Evolutionary conservation across 1,140 invertebrate genomes (phyloP), one percentile per base, ranked within the genome.

Genomic region (Anthonomus grandis): DNA sequence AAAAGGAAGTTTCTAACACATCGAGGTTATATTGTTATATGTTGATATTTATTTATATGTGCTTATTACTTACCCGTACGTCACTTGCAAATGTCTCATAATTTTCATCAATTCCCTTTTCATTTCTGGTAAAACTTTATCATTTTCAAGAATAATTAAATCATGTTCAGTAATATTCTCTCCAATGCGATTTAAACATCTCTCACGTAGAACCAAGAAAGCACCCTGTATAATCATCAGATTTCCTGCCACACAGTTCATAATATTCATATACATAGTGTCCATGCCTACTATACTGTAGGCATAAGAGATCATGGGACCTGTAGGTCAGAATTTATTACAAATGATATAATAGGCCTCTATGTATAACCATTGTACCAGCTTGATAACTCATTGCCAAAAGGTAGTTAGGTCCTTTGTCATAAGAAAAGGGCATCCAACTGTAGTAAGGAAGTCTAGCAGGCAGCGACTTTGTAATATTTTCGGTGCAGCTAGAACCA

Each of bases 221-320:
- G 70, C 70, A 17, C 70, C 68, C 52, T 68, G 62, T 9, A 71
- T 57, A n/a, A 71, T 64, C 5, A 31, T 25, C 27, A 71, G 47
- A 53, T 70, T 66, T 8, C 53, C 59, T 1, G 53, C 64, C 24
- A 65, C 57, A 51, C 63, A 64, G 60, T 71, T 71, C 57, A 71
- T 65, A 21, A 70, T 65, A 46, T 69, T 68, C 67, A 70, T 71
- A 50, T 69, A 69, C 22, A 71, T 34, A 3, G 67, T 64, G 39
- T 71, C 70, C 58, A 70, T 67, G 3, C 68, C 70, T 21, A 69
- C 62, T 17, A 71, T 64, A 27, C 65, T 70, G 24, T 66, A 68
- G 1, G 65, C 65, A 44, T 69, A 69, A 10, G 63, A 66, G 54
- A 64, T 65, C 65, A 70, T 71, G 12, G 70, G 68, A 8, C 57